Evolutionary conservation across 2,113 vertebrate genomes (phyloP), one percentile per base, ranked within the genome.

Genomic region (Aleadryas rufinucha): DNA sequence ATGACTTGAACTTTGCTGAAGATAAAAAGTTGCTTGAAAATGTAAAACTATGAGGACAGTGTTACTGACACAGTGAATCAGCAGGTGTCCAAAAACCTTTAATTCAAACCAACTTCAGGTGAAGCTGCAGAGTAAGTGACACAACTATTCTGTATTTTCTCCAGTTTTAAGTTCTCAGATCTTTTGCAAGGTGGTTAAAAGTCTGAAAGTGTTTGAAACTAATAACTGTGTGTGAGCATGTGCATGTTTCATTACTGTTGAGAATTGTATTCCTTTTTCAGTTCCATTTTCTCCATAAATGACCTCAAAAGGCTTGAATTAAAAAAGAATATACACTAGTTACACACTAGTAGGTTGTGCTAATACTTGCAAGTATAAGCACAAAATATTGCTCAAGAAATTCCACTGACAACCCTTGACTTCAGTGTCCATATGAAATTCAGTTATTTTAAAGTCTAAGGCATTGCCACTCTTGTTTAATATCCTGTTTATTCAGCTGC

Each of bases 381-480:
- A 84, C 45, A 69, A 91, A 80, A 35, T 49, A 31, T 23, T 76
- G 42, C 60, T 60, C 56, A 63, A 76, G 50, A 82, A 84, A 87
- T 56, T 68, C 54, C 64, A 66, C 28, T 57, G 26, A 53, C 26
- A 86, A 49, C 8, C 35, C 60, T 42, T 70, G 41, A 86, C 42
- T 95, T 74, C 90, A 68, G 41, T 9, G 15, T 30, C 45, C 54
- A n/a, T 16, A 47, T 11, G 24, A 87, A 90, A 92, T 59, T 75
- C 37, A 74, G 64, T 71, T 84, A 78, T 89, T 93, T 59, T 76
- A 18, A 95, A 92, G 72, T 27, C 66, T 39, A 86, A 92, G n/a
- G 35, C 60, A 90, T 7, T 69, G 49, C n/a, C 53, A 52, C 52
- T 63, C 37, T 81, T 93, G 59, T 86, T 91, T 45, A 90, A 87